phyloP scores from a whole-genome alignment of 2,113 vertebrate species.

The Columba livia region DNA sequence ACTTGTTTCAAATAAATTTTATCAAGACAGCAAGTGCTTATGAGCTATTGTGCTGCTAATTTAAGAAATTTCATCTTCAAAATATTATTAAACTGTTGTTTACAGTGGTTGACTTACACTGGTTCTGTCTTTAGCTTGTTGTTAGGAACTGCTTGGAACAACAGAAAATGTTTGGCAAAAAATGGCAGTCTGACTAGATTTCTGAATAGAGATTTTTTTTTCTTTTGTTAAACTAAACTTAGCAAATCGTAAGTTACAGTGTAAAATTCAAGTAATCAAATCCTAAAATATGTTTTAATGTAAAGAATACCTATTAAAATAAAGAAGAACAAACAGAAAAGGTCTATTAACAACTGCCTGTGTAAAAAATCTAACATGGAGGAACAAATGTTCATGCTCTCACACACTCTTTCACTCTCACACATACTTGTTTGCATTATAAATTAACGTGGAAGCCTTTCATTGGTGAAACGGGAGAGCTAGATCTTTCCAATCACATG shows the following conservation, averaged over 20 bases:
- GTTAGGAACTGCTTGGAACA: not conserved
- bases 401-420: not conserved
- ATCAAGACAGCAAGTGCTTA: not conserved
- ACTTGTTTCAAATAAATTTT: not conserved
- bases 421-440: not conserved
- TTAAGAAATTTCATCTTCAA: not conserved
- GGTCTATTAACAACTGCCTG: not conserved
- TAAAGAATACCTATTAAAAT: not conserved
- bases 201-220: not conserved
- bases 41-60: not conserved
- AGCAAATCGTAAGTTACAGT: not conserved
- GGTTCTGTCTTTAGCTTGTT: not conserved
- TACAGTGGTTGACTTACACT: not conserved
- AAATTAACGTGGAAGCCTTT: conserved; percentile 50
- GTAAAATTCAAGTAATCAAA: not conserved
- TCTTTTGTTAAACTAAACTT: not conserved
- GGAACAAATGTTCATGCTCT: not conserved
- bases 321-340: not conserved
- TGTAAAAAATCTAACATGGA: not conserved
- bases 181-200: not conserved
- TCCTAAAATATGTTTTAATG: not conserved
- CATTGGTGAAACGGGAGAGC: conserved; percentile 42
- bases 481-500: conserved; percentile 33
- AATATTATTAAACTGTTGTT: not conserved
- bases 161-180: not conserved